Percentiles rank a stretch among this genome's conserved stretches.
These are phyloP conservation scores for Chelonoidis abingdonii DNA, from an alignment of 2,113 vertebrate species.

Conservation along the genomic window DNA sequence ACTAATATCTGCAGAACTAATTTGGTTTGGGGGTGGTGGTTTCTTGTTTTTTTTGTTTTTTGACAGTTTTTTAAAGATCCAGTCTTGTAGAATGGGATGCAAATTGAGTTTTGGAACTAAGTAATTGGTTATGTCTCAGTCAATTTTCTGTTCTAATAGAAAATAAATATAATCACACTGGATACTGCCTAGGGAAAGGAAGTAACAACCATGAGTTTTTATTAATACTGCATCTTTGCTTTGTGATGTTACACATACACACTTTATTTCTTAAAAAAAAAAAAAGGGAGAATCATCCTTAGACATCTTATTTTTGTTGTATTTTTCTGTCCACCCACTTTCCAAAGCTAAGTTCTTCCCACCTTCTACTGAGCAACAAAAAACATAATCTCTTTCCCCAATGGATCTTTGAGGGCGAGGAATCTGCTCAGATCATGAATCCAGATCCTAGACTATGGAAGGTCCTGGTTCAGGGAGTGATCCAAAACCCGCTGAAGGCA, in stretches of 20 bases:
- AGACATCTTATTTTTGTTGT: background rate
- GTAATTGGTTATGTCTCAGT: background rate
- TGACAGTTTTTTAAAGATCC: conserved; percentile 38
- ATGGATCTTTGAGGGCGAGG: background rate
- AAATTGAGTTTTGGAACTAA: conserved; percentile 18
- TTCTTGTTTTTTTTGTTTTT: background rate
- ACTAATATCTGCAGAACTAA: background rate
- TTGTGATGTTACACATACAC: background rate
- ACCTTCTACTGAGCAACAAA: background rate
- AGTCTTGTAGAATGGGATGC: background rate
- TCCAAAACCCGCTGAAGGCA: background rate
- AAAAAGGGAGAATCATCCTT: background rate
- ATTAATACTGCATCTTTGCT: background rate
- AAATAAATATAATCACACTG: background rate
- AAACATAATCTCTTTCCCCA: background rate
- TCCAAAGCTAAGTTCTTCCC: background rate
- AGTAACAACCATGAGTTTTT: background rate
- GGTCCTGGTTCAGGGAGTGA: background rate
- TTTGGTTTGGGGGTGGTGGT: background rate
- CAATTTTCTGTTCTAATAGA: background rate
- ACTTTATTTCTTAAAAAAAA: background rate
- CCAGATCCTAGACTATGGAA: background rate
- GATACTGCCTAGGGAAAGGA: conserved; percentile 9
- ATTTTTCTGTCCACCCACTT: background rate
- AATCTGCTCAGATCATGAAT: conserved; percentile 10